Conservation (phyloP, 1,140 invertebrate species). For the Nylanderia fulva region DNA sequence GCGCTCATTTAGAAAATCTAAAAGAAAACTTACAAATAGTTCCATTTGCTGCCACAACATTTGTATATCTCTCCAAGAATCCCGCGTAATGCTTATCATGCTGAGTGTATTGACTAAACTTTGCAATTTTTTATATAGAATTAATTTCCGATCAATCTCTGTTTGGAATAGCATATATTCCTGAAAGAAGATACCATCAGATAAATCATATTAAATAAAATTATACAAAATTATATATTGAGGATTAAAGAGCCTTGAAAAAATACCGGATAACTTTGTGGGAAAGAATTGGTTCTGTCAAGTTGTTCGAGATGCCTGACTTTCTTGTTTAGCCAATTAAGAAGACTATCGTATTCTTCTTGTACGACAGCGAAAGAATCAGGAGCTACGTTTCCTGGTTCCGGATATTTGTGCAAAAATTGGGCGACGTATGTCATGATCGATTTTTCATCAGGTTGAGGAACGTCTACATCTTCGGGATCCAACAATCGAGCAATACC, state of each 20-base stretch:
- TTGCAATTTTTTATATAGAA: constrained; percentile 90
- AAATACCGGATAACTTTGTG: constrained; percentile 85
- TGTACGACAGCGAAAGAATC: constrained; percentile 92
- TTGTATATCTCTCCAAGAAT: constrained; percentile 93
- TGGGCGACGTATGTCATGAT: constrained; percentile 99
- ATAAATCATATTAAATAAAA: not conserved
- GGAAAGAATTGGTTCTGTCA: constrained; percentile 84
- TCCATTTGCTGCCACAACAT: constrained; percentile 92
- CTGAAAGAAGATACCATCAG: constrained; percentile 79
- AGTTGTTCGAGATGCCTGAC: constrained; percentile 90
- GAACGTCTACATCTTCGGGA: constrained; percentile 98
- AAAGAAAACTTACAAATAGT: constrained; percentile 83
- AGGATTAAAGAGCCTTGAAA: not conserved
- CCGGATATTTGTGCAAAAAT: constrained; percentile 98
- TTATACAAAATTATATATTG: not conserved
- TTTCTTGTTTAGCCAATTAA: constrained; percentile 93
- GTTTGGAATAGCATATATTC: constrained; percentile 90
- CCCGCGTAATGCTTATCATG: constrained; percentile 91
- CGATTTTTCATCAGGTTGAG: constrained; percentile 98
- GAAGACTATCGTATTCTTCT: constrained; percentile 92
- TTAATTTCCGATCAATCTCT: constrained; percentile 90
- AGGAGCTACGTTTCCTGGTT: constrained; percentile 89
- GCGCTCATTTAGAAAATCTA: constrained; percentile 4
- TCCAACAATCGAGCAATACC: constrained; percentile 97
- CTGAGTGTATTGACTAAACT: constrained; percentile 92